Conservation (phyloP, 2,113 vertebrate species). For the Brachyhypopomus occidentalis region DNA sequence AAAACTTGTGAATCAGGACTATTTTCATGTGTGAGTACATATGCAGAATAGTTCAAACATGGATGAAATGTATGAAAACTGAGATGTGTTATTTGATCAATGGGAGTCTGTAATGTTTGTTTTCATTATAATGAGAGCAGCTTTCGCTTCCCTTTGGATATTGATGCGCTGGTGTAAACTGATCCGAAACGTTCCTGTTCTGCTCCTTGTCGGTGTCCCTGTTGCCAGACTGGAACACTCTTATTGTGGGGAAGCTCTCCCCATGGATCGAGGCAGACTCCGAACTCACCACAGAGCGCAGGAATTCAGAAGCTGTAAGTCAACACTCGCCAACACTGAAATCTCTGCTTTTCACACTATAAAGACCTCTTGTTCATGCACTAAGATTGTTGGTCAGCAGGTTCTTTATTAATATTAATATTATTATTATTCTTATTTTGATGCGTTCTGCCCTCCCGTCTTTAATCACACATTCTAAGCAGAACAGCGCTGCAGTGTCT, state of each 20-base stretch:
- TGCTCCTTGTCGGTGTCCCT: not conserved
- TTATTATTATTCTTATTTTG: too few relatives aligned
- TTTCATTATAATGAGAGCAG: too few relatives aligned
- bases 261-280: constrained; percentile 87
- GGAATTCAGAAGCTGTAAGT: constrained; percentile 88
- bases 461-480: too few relatives aligned
- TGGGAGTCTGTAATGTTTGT: too few relatives aligned
- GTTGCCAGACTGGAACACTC: constrained; percentile 87
- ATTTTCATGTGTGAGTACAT: not conserved
- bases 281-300: constrained; percentile 79
- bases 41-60: not conserved
- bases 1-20: not conserved
- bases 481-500: not conserved
- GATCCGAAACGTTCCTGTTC: not conserved
- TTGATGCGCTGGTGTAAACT: not conserved
- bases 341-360: not conserved
- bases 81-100: too few relatives aligned
- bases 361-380: not conserved
- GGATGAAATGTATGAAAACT: not conserved
- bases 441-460: too few relatives aligned
- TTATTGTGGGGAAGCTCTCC: constrained; percentile 91
- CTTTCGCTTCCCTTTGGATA: not conserved
- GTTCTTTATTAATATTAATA: not conserved
- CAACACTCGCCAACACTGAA: not conserved
- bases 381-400: not conserved